Percentiles rank a stretch among this genome's conserved stretches.
Conservation (phyloP, 2,113 vertebrate species). For the Datnioides undecimradiatus region DNA sequence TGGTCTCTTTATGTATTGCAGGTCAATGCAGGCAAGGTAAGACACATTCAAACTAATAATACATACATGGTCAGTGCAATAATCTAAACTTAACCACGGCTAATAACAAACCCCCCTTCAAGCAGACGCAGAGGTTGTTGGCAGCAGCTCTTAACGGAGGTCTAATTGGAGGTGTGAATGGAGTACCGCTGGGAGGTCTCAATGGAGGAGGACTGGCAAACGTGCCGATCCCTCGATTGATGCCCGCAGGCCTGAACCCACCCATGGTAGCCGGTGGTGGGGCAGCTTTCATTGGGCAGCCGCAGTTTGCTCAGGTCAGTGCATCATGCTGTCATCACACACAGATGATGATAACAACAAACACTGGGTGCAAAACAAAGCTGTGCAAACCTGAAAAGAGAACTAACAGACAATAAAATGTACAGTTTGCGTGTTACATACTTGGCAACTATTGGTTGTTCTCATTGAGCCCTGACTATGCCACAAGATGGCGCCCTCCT, state of each 20-base stretch:
- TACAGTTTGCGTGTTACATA: background rate
- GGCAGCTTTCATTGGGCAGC: slow-evolving; percentile 62
- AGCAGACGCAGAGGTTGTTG: slow-evolving; percentile 68
- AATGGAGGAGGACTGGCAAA: slow-evolving; percentile 23
- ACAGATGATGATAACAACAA: background rate
- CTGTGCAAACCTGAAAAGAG: background rate
- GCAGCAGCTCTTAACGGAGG: slow-evolving; percentile 67
- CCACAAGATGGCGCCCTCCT: background rate
- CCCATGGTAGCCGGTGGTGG: slow-evolving; percentile 49
- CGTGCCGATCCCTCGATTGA: slow-evolving; percentile 40
- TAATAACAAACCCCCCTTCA: background rate
- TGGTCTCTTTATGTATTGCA: slow-evolving; percentile 47
- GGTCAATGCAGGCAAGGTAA: slow-evolving; percentile 78
- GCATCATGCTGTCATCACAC: background rate
- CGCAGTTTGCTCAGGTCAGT: slow-evolving; percentile 75
- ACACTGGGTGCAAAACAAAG: background rate
- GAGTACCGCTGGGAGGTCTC: background rate
- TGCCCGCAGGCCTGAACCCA: slow-evolving; percentile 70
- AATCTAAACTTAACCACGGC: background rate
- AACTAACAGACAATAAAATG: background rate
- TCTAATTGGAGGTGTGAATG: slow-evolving; percentile 47
- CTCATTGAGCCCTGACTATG: background rate
- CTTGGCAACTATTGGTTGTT: background rate
- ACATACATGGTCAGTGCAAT: background rate
- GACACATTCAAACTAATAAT: background rate